Conservation (phyloP, 1,140 invertebrate genomes). For the Neelides sp. region DNA sequence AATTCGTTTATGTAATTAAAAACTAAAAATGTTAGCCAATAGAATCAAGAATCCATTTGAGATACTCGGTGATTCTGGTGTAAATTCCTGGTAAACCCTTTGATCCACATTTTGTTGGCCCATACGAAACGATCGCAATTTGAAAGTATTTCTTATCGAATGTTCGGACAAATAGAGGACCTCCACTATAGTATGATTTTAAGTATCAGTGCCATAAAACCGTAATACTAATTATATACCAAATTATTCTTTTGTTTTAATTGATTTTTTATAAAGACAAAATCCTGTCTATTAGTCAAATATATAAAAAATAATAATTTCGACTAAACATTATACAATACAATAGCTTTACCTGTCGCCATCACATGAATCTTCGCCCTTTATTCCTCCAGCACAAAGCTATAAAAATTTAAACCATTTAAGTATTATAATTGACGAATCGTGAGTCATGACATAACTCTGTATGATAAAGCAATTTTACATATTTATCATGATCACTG, state of each 20-base stretch:
- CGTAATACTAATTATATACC: no score
- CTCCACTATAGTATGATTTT: no score
- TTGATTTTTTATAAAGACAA: neutral
- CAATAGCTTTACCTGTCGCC: no score
- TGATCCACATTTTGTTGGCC: slow-evolving; percentile 24
- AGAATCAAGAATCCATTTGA: slow-evolving; percentile 27
- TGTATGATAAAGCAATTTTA: no score
- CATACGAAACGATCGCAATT: slow-evolving; percentile 28
- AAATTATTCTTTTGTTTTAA: neutral
- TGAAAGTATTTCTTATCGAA: slow-evolving; percentile 12
- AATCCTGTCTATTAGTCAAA: neutral
- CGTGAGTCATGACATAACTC: no score
- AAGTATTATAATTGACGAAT: no score
- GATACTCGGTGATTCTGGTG: slow-evolving; percentile 21
- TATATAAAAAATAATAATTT: no score
- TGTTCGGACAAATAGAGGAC: slow-evolving; percentile 5
- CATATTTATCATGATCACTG: no score
- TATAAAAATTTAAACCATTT: no score
- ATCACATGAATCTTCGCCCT: slow-evolving; percentile 6
- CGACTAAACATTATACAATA: no score
- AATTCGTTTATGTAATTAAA: no score
- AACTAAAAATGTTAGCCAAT: slow-evolving; percentile 5
- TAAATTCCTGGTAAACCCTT: slow-evolving; percentile 30
- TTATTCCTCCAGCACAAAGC: slow-evolving; percentile 7
- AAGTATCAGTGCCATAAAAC: no score